Percentiles rank a stretch among this genome's conserved stretches.
Conservation (phyloP, 2,888 invertebrate species). For the Melanophora roralis region DNA sequence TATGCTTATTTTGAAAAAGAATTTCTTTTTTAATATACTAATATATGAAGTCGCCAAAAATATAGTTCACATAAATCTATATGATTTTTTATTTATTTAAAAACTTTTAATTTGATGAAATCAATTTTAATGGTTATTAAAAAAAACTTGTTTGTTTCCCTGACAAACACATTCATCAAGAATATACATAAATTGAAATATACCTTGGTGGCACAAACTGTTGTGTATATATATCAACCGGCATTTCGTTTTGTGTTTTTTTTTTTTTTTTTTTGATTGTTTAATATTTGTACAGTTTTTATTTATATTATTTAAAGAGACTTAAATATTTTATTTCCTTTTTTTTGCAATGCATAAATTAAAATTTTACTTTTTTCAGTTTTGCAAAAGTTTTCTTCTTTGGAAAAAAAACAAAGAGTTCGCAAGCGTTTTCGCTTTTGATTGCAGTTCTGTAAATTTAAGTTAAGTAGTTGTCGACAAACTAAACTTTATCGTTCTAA, state of each 20-base stretch:
- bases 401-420: too few species aligned
- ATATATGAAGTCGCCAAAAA: too few species aligned
- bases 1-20: too few species aligned
- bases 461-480: slow-evolving; percentile 43
- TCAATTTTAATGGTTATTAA: too few species aligned
- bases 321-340: slow-evolving; percentile 42
- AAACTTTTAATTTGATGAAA: too few species aligned
- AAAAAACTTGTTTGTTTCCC: too few species aligned
- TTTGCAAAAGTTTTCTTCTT: slow-evolving; percentile 11
- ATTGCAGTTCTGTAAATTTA: slow-evolving; percentile 7
- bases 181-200: slow-evolving; percentile 1
- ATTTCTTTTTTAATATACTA: too few species aligned
- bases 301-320: slow-evolving; percentile 9
- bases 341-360: slow-evolving; percentile 30
- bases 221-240: slow-evolving; percentile 62
- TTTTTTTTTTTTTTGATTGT: slow-evolving; percentile 7
- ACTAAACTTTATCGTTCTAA: slow-evolving; percentile 48
- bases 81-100: too few species aligned
- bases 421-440: not conserved
- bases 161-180: too few species aligned
- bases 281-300: slow-evolving; percentile 15
- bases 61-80: too few species aligned
- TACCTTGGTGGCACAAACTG: slow-evolving; percentile 62
- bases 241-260: slow-evolving; percentile 51
- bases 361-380: slow-evolving; percentile 34